Conservation (phyloP, 2,797 vertebrate species). For the Capromys pilorides region DNA sequence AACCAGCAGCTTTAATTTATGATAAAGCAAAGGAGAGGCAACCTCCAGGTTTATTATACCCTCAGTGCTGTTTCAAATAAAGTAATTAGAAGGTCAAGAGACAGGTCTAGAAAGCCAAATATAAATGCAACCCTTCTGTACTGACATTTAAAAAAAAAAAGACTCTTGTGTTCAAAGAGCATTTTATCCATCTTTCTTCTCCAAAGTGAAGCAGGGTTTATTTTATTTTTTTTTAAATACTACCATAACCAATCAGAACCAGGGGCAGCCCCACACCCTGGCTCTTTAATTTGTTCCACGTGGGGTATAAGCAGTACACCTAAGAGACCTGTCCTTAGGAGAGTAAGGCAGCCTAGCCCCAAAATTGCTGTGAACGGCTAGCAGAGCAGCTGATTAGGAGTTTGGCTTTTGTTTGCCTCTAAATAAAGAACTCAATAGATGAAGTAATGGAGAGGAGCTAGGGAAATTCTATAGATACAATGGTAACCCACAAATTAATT, state of each 20-base stretch:
- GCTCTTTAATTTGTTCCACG: constrained; percentile 84
- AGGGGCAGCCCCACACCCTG: constrained; percentile 73
- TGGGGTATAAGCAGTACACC: constrained; percentile 68
- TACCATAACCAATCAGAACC: constrained; percentile 87
- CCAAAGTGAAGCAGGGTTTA: constrained; percentile 56
- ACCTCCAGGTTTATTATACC: constrained; percentile 89
- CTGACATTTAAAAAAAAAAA: constrained; percentile 81
- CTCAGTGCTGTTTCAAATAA: constrained; percentile 91
- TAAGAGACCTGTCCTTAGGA: constrained; percentile 40
- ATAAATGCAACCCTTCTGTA: constrained; percentile 88
- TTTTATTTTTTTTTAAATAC: constrained; percentile 64
- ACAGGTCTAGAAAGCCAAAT: constrained; percentile 87
- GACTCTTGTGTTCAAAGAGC: constrained; percentile 86
- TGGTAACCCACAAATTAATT: background rate
- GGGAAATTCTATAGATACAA: background rate
- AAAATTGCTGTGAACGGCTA: constrained; percentile 31
- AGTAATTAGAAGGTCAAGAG: constrained; percentile 92
- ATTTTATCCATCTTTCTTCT: constrained; percentile 86
- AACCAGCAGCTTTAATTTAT: constrained; percentile 90
- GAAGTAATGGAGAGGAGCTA: background rate
- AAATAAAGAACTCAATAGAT: background rate
- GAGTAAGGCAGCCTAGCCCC: background rate
- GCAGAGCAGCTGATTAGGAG: constrained; percentile 79
- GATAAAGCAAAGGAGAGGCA: constrained; percentile 88
- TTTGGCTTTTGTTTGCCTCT: background rate